Percentiles rank a stretch among this genome's conserved stretches.
Conservation (phyloP, 1,140 invertebrate genomes). For the Rhynchophorus ferrugineus region DNA sequence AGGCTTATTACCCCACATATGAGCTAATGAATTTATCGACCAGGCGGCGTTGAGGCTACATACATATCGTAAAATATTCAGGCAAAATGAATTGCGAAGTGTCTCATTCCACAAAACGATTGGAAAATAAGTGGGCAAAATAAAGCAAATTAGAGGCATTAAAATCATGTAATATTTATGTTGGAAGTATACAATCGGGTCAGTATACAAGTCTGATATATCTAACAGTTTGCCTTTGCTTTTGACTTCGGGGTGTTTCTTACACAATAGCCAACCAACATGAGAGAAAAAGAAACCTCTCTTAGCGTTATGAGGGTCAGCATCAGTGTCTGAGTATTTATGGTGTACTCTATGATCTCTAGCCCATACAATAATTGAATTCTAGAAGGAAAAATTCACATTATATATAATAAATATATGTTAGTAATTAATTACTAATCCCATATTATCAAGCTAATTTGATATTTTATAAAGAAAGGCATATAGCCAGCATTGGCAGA, state of each 20-base stretch:
- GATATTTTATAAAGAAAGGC: no score
- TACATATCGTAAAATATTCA: conserved; percentile 79
- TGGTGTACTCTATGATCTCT: conserved; percentile 94
- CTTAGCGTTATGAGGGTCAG: conserved; percentile 91
- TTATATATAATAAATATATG: no score
- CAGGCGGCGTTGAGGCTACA: conserved; percentile 88
- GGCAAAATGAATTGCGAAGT: conserved; percentile 70
- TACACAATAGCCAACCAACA: conserved; percentile 86
- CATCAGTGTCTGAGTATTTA: conserved; percentile 92
- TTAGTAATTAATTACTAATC: no score
- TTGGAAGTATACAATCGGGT: conserved; percentile 81
- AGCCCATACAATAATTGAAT: conserved; percentile 88
- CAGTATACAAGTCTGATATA: conserved; percentile 78
- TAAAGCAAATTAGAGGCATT: conserved; percentile 77
- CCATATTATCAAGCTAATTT: no score
- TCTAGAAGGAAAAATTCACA: conserved; percentile 59
- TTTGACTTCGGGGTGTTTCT: conserved; percentile 86
- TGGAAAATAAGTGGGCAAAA: conserved; percentile 78
- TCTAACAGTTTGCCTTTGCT: conserved; percentile 81
- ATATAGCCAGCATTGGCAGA: no score
- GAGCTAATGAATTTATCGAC: conserved; percentile 92
- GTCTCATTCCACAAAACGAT: conserved; percentile 79
- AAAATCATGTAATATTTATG: conserved; percentile 79
- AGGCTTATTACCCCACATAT: conserved; percentile 83
- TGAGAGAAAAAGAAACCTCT: conserved; percentile 96